Evolutionary conservation across 2,113 vertebrate species (phyloP), one percentile per base, ranked within the genome.

Genomic region (Chinchilla lanigera): DNA sequence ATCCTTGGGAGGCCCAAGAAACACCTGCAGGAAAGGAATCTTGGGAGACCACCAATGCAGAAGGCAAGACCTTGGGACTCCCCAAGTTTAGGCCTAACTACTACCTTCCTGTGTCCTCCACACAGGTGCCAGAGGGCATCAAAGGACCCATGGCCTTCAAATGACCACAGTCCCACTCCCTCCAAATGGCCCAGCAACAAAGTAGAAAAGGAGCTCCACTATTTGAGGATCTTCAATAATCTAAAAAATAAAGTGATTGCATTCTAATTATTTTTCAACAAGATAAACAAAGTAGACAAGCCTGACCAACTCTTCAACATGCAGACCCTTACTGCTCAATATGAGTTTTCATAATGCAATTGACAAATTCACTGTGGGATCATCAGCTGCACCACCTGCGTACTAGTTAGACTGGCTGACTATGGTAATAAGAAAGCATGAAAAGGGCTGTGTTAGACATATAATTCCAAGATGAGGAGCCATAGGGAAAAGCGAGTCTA

Each of bases 161-260:
- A 24, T 26, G 30, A 73, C 47, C 85, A 61, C 1, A 2, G 58
- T 9, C 54, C 13, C 19, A 71, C 11, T 78, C 28, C n/a, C 41
- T 52, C 33, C 24, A 91, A 84, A 94, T n/a, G 9, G 38, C 52
- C 47, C 4, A 1, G 12, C 24, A 84, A 71, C 10, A 38, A 78
- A 93, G 60, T 0, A 73, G 33, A 67, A 87, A 92, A 35, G 22
- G 33, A 24, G 35, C 24, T 87, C 80, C 58, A 4, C 8, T 78
- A 3, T 44, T 71, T 44, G 81, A 19, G 26, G 24, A 89, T 56
- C 71, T 86, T 65, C 50, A 35, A n/a, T 75, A 83, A 80, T 75
- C 69, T 26, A 82, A 56, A 95, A 96, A 85, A 80, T 61, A 96
- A 96, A 83, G 60, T 65, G 92, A 83, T 20, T 82, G 83, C 35